Conservation (phyloP, 2,113 vertebrate species). For the Antidorcas marsupialis region DNA sequence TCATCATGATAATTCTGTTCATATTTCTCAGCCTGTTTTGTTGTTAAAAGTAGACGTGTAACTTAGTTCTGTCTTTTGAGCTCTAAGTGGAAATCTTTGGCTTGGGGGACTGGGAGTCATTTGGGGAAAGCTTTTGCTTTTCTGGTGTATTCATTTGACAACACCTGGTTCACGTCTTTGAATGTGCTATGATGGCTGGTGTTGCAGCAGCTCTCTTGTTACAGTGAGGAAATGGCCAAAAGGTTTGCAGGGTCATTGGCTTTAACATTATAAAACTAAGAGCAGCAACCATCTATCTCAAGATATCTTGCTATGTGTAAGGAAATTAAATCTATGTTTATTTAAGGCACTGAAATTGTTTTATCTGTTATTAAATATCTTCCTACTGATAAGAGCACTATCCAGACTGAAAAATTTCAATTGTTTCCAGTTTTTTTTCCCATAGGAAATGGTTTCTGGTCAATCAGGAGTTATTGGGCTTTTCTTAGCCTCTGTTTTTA, state of each 20-base stretch:
- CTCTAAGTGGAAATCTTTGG: background rate
- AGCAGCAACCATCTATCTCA: background rate
- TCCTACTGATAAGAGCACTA: background rate
- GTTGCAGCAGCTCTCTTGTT: background rate
- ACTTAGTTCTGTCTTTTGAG: background rate
- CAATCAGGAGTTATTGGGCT: background rate
- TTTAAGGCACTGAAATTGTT: background rate
- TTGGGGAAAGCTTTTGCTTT: background rate
- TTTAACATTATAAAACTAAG: background rate
- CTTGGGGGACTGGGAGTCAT: background rate
- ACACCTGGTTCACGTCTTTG: background rate
- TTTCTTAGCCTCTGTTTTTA: background rate
- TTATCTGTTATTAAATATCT: background rate
- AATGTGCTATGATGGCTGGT: background rate
- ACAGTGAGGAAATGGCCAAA: background rate
- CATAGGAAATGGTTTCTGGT: background rate
- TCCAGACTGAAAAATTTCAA: background rate
- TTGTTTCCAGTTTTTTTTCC: background rate
- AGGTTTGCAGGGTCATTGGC: background rate
- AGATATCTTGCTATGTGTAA: background rate
- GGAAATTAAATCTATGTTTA: background rate
- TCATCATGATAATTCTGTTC: background rate
- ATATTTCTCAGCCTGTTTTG: background rate
- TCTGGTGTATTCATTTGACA: background rate
- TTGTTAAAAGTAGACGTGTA: background rate